These are phyloP conservation scores for Spialia ferax DNA, from an alignment of 2,888 invertebrate genomes.

Conservation along the genomic window DNA sequence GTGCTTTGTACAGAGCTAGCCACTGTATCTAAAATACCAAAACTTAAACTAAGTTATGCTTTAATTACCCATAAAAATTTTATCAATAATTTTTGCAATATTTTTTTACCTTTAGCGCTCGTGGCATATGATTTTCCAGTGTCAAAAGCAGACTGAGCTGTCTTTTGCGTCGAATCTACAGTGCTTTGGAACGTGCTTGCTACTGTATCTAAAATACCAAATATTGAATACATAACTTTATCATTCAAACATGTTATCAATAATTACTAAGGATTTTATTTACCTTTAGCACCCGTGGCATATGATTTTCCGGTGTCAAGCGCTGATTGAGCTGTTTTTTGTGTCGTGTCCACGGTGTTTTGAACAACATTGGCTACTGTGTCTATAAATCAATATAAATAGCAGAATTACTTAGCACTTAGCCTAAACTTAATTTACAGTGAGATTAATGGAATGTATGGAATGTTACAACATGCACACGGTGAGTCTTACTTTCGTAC, in stretches of 20 bases:
- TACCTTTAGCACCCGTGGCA: constrained; percentile 60
- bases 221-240: background rate
- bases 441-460: background rate
- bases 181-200: constrained; percentile 54
- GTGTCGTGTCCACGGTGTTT: constrained; percentile 53
- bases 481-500: background rate
- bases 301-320: constrained; percentile 63
- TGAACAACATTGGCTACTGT: constrained; percentile 57
- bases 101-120: constrained; percentile 55
- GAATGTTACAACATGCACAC: constrained; percentile 17
- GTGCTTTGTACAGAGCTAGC: constrained; percentile 48
- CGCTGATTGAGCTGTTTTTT: constrained; percentile 62
- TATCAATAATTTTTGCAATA: background rate
- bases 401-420: constrained; percentile 12
- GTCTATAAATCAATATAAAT: constrained; percentile 55
- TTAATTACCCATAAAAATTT: no score
- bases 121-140: constrained; percentile 62
- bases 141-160: constrained; percentile 61
- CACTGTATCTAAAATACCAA: constrained; percentile 42
- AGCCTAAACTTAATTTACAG: constrained; percentile 6
- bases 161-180: constrained; percentile 61
- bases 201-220: constrained; percentile 54
- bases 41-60: no score
- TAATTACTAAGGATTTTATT: background rate
- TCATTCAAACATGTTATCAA: background rate